Evolutionary conservation across 2,888 invertebrate species (phyloP), one percentile per base, ranked within the genome.

Genomic region (Toxonevra muliebris): DNA sequence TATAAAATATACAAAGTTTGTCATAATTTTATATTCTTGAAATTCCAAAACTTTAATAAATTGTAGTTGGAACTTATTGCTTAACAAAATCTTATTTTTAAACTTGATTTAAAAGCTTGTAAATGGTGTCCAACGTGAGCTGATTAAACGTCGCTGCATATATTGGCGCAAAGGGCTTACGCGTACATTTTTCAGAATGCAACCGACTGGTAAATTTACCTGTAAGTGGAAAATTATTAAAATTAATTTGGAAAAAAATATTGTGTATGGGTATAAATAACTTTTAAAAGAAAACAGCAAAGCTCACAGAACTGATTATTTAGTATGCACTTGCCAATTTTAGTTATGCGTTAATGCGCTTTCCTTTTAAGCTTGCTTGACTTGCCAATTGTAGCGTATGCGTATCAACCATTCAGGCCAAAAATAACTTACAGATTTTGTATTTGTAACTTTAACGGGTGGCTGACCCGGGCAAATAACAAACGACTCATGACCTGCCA

Each of bases 401-500:
- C 69, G 72, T 54, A 76, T 74, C 53, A 76, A 62, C 75, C 75
- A 75, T 53, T 73, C 69, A 10, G 77, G 77, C 70, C 71, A 69
- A 60, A 68, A 72, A 66, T 73, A 76, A 84, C 86, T 86, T 82
- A 86, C 86, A 68, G 84, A 78, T 76, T 83, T 79, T 43, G 73
- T 73, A 19, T 80, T 75, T 43, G 82, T 82, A 40, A 86, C 79
- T 74, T 80, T 82, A 42, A 84, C 76, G 2, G 86, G 80, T 45
- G 79, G 76, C 59, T 80, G 80, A 53, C 80, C 82, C 3, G 82
- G 81, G 65, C 86, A 86, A 20, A 85, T 69, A 11, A 86, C 79
- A 65, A 79, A 86, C 12, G 85, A 82, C 50, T 84, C 86, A 59
- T 82, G 81, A 41, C 79, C 79, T 1, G 75, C 61, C 41, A 76